Base-by-base conservation (phyloP, 2,797 vertebrate genomes). In the Leptodon cayanensis region DNA sequence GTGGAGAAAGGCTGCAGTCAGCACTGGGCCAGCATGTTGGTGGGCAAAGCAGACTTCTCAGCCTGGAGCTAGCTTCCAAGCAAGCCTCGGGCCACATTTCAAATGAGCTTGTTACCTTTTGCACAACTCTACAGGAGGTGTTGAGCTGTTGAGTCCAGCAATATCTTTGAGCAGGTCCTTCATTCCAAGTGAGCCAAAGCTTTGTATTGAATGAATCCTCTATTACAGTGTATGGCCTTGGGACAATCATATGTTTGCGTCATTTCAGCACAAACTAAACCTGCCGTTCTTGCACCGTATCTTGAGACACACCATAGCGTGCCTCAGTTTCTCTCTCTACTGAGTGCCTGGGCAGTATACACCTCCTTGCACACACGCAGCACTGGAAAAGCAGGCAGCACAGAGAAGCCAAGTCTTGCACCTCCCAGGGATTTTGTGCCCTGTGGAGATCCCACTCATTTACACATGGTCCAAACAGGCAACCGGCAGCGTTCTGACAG, bases 171-270 rank as follows among this genome's bases (percentile, higher is more conserved):
- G 47, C 29, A 79, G 67, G 44, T 52, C 54, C 40, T 85, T 55
- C 37, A 58, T 76, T 92, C 87, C 57, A 71, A 74, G 61, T 22
- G 52, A 93, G 47, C 26, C 37, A 54, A 73, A 80, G 71, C 59
- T 92, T 82, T 76, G 37, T 78, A 24, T 54, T 71, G 83, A 94
- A 80, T 47, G 52, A 71, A 49, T 61, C 26, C 49, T 66, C 55
- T 37, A 2, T 69, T 79, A 63, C 29, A n/a, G 18, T 9, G 39
- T 50, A 42, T n/a, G 61, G 82, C 74, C 78, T 80, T 73, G 63
- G 46, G 49, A 90, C 8, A 47, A 50, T 54, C 67, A 33, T 33
- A 10, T 12, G 25, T 73, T 59, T 40, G 31, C 4, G 0, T n/a
- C 21, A 42, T 39, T 74, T 85, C 37, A 46, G 29, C 42, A 78